phyloP scores from a whole-genome alignment of 2,113 vertebrate genomes.

The Lonchura striata region DNA sequence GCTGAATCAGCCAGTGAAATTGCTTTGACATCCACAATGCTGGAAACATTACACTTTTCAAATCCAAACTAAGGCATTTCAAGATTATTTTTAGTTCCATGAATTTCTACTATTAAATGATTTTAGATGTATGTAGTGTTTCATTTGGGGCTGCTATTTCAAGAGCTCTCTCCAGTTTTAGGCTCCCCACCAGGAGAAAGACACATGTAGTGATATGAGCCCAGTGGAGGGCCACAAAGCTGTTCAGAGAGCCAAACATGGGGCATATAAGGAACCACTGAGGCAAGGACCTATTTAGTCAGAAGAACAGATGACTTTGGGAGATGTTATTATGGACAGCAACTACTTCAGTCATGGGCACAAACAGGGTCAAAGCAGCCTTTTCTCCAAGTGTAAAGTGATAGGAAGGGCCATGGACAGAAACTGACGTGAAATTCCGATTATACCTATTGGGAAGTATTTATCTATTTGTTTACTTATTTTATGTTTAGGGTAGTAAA shows the following conservation, averaged over 20 bases:
- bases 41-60: neutral
- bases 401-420: neutral
- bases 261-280: neutral
- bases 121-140: neutral
- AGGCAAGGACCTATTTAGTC: neutral
- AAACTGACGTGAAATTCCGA: neutral
- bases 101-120: neutral
- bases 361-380: neutral
- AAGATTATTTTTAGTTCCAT: slow-evolving; percentile 13
- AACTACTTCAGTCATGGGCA: neutral
- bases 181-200: neutral
- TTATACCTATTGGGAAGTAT: neutral
- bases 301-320: neutral
- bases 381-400: neutral
- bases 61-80: slow-evolving; percentile 3
- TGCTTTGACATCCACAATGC: neutral
- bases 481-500: neutral
- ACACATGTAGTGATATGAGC: neutral
- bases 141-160: neutral
- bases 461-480: neutral
- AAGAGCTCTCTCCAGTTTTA: neutral
- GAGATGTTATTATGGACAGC: neutral
- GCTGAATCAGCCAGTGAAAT: slow-evolving; percentile 34
- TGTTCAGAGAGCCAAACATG: neutral
- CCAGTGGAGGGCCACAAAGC: neutral